Conservation (phyloP, 2,113 vertebrate species). For the Tachysurus vachellii region DNA sequence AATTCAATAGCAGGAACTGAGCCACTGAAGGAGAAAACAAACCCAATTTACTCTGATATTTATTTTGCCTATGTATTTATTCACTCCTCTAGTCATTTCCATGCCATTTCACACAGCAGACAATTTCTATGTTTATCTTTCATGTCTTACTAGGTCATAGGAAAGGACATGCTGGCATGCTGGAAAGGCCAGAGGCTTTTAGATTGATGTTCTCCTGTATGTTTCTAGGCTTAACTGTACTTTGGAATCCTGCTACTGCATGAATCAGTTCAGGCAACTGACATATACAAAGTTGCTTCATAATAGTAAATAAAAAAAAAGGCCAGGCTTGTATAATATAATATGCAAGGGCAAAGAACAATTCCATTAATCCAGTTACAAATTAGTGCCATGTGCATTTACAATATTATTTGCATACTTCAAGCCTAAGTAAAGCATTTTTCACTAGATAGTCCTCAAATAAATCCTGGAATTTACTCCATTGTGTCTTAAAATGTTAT, state of each 20-base stretch:
- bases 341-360: neutral
- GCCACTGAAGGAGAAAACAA: conserved; percentile 54
- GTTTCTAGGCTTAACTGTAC: neutral
- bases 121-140: conserved; percentile 15
- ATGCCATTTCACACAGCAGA: conserved; percentile 31
- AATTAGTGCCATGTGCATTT: neutral
- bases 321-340: neutral
- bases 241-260: neutral
- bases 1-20: conserved; percentile 44
- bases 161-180: conserved; percentile 11
- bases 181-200: conserved; percentile 18
- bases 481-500: neutral
- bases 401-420: neutral
- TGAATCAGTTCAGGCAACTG: neutral
- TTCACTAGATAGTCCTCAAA: neutral
- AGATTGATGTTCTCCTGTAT: conserved; percentile 12
- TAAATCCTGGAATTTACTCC: neutral
- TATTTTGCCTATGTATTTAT: conserved; percentile 39
- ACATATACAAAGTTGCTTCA: neutral
- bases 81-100: conserved; percentile 3
- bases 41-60: conserved; percentile 54
- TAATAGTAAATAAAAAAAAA: neutral
- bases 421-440: neutral
- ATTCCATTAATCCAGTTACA: neutral
- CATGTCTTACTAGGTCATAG: conserved; percentile 13